Base-by-base conservation (phyloP, 2,797 vertebrate genomes). In the Hyperoplus lanceolatus region DNA sequence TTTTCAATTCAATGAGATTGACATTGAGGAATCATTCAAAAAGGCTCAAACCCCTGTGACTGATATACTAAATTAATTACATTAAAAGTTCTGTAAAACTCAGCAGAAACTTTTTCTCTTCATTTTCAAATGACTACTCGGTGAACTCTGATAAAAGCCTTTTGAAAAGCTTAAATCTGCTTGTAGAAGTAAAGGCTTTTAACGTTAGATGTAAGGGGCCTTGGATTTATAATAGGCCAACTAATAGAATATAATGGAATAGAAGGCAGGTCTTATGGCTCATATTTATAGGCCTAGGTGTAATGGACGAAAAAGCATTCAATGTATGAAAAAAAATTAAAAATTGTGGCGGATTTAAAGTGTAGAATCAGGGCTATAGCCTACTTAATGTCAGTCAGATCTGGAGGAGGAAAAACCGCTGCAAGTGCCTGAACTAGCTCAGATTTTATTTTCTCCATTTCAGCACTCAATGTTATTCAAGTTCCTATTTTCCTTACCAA, bases 401-500 rank as follows among this genome's bases (percentile, higher is more conserved):
- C 15, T 54, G 13, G 38, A 5, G 29, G 29, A 3, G 29, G 29
- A 29, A 29, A 29, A 29, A 58, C 41, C 41, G 3, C 14, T 12
- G 15, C 21, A n/a, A 42, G 48, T 14, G 14, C 21, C 66, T 41
- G 1, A 67, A 75, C 41, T 1, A 46, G 51, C 42, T 51, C 14
- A 38, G 12, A 41, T 58, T 55, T 59, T 50, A 9, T 29, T 29
- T 29, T 29, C 38, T 71, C 10, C 51, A 6, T 57, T 41, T 21
- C 60, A 57, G 6, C 45, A 9, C 2, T 16, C 9, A 49, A 29
- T n/a, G 55, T 73, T 74, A 77, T 71, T 77, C 75, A 75, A 51
- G 70, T 70, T 80, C 67, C 72, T 42, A 21, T 86, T 86, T 73
- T 29, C 29, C 79, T 85, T 67, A 41, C 53, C 71, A 79, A 71